Evolutionary conservation across 2,888 invertebrate species (phyloP).

Genomic region (Cerceris rybyensis): DNA sequence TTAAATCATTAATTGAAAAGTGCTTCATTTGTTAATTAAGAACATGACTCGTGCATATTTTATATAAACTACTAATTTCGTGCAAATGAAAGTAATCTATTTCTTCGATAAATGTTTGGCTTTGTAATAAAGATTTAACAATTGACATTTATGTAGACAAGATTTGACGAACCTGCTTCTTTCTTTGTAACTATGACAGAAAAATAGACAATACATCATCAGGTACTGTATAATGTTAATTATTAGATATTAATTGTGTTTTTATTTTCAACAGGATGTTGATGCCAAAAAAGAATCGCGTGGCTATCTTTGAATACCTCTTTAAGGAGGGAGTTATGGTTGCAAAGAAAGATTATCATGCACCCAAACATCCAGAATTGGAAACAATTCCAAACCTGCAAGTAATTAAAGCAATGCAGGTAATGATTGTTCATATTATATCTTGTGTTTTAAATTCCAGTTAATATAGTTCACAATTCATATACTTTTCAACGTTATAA

Average conservation of each 20-base stretch:
- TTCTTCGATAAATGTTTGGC: background rate
- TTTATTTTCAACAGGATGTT: constrained; percentile 91
- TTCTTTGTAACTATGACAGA: background rate
- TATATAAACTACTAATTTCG: no score
- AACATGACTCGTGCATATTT: no score
- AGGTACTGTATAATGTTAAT: background rate
- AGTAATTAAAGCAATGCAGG: constrained; percentile 98
- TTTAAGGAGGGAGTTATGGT: constrained; percentile 99
- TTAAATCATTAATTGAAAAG: no score
- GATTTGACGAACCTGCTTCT: constrained; percentile 15
- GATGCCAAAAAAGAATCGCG: constrained; percentile 99
- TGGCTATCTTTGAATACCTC: constrained; percentile 97
- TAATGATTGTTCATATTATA: constrained; percentile 70
- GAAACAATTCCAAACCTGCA: constrained; percentile 98
- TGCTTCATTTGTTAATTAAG: no score
- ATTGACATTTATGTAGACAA: background rate
- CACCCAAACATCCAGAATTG: constrained; percentile 98
- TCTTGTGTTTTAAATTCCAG: background rate
- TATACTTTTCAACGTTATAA: no score
- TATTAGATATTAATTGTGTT: background rate
- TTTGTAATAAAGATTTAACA: background rate
- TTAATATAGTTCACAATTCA: no score
- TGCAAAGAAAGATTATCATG: constrained; percentile 99
- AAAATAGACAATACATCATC: background rate
- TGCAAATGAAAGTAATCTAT: background rate